phyloP scores from a whole-genome alignment of 2,113 vertebrate species.

The Sclerurus mexicanus region DNA sequence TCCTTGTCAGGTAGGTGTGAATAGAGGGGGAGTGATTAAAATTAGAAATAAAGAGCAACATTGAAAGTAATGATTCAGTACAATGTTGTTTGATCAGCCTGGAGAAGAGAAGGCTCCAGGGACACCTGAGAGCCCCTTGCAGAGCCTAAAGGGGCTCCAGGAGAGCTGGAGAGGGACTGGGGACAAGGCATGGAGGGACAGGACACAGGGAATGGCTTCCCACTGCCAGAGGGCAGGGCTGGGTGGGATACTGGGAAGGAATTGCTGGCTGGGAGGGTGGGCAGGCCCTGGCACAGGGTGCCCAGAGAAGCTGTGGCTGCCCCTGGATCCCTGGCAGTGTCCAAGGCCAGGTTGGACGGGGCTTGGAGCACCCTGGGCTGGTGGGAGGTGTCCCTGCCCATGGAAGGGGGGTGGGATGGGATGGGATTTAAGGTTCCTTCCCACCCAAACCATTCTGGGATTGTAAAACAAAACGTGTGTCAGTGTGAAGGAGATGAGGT shows the following conservation, averaged over 20 bases:
- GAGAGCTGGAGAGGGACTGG: neutral
- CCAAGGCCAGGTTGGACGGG: neutral
- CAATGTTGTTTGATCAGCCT: neutral
- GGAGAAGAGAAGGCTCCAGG: neutral
- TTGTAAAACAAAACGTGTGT: neutral
- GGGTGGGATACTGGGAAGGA: neutral
- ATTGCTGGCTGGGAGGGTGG: neutral
- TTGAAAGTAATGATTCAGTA: neutral
- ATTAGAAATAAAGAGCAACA: neutral
- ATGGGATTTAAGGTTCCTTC: fast-evolving
- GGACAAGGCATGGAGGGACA: neutral
- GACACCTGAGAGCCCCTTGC: neutral
- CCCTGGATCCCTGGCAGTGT: neutral
- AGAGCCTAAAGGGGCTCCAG: neutral
- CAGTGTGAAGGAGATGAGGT: neutral
- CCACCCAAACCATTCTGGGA: neutral
- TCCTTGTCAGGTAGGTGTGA: constrained; percentile 90
- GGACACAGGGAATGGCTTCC: neutral
- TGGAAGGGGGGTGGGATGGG: fast-evolving
- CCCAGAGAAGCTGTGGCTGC: neutral
- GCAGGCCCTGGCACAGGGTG: neutral
- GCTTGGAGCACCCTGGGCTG: neutral
- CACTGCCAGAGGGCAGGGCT: fast-evolving
- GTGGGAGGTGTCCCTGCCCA: neutral
- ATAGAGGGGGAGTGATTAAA: fast-evolving